Evolutionary conservation across 2,113 vertebrate species (phyloP).

Genomic region (Podarcis cretensis): DNA sequence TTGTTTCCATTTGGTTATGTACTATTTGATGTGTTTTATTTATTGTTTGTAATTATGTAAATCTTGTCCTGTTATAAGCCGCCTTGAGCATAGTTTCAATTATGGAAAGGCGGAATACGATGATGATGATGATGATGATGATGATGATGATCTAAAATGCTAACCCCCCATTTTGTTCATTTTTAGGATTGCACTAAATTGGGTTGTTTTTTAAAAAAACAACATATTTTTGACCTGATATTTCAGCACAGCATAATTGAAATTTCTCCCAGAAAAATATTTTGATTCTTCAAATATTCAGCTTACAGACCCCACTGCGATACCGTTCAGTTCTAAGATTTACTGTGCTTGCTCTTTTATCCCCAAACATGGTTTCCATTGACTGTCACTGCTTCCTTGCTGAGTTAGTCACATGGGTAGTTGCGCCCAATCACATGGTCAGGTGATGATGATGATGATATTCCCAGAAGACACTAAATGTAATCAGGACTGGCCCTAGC

Average conservation of each 20-base stretch:
- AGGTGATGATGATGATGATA: too few relatives aligned
- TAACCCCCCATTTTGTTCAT: neutral
- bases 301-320: too few relatives aligned
- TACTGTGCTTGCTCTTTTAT: neutral
- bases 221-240: neutral
- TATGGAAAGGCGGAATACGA: too few relatives aligned
- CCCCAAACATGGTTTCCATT: neutral
- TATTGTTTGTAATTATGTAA: too few relatives aligned
- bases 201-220: neutral
- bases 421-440: neutral
- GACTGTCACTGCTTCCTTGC: neutral
- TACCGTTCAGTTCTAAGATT: neutral
- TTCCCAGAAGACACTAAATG: too few relatives aligned
- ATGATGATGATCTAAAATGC: too few relatives aligned
- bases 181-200: neutral
- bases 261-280: neutral
- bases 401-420: neutral
- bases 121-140: too few relatives aligned
- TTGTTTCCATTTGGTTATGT: too few relatives aligned
- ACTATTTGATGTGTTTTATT: neutral
- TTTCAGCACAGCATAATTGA: neutral
- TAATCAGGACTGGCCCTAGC: too few relatives aligned
- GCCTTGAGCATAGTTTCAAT: too few relatives aligned
- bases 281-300: too few relatives aligned
- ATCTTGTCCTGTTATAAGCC: too few relatives aligned